Percentiles rank a stretch among this genome's conserved stretches.
Conservation (phyloP, 2,888 invertebrate species). For the Uropetala carovei region DNA sequence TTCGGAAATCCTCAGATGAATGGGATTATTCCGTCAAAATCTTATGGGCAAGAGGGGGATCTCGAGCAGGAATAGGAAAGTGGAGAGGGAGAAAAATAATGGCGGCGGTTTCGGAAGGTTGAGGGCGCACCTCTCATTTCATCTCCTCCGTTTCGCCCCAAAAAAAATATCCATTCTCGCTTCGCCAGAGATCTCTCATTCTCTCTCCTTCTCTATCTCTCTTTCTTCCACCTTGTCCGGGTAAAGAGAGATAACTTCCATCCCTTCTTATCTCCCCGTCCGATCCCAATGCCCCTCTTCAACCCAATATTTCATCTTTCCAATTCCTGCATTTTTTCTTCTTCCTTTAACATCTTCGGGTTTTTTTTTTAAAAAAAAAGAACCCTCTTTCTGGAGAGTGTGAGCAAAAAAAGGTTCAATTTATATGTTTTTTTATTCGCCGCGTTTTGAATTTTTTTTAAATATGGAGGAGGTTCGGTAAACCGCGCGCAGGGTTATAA, state of each 20-base stretch:
- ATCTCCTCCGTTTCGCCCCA: not conserved
- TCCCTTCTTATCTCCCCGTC: not conserved
- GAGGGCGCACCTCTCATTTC: not conserved
- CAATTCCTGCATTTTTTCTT: not conserved
- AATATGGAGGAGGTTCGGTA: not conserved
- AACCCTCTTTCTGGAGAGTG: not conserved
- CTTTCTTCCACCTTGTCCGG: not conserved
- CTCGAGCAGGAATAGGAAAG: not conserved
- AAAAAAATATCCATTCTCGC: not conserved
- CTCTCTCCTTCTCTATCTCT: not conserved
- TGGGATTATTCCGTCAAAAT: constrained; percentile 1
- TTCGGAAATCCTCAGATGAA: not conserved
- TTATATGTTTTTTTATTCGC: not conserved
- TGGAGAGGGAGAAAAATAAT: not conserved
- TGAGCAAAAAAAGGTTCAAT: not conserved
- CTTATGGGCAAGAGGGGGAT: not conserved
- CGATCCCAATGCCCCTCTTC: not conserved
- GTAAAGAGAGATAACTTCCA: not conserved
- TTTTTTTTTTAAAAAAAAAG: no score
- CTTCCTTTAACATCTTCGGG: not conserved
- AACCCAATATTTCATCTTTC: constrained; percentile 13
- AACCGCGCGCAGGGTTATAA: not conserved
- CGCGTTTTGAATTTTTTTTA: not conserved
- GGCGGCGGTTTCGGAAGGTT: not conserved
- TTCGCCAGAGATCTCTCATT: not conserved